Evolutionary conservation across 2,888 invertebrate genomes (phyloP).

Genomic region (Pyralis farinalis): DNA sequence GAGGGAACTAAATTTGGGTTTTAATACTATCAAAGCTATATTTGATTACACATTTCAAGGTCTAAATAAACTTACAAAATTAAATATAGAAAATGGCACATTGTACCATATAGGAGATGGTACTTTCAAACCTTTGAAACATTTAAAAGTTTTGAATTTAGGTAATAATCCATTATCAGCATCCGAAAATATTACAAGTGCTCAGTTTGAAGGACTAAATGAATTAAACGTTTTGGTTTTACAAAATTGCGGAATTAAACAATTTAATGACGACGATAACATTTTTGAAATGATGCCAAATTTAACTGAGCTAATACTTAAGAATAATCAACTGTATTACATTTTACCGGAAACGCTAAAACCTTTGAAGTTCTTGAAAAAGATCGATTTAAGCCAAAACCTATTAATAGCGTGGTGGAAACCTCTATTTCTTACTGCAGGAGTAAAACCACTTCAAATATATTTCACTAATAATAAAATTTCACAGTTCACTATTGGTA

Average conservation of each 20-base stretch:
- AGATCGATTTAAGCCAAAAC: slow-evolving; percentile 76
- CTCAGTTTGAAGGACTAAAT: slow-evolving; percentile 69
- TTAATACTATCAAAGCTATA: slow-evolving; percentile 74
- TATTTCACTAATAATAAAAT: slow-evolving; percentile 78
- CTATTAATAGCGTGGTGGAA: slow-evolving; percentile 75
- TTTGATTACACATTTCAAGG: slow-evolving; percentile 74
- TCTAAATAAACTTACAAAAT: slow-evolving; percentile 61
- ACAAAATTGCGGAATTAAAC: slow-evolving; percentile 72
- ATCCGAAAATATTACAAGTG: slow-evolving; percentile 55
- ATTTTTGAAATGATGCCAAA: slow-evolving; percentile 74
- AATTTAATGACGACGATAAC: slow-evolving; percentile 59
- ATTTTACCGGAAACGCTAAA: slow-evolving; percentile 62
- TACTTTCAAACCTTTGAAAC: slow-evolving; percentile 64
- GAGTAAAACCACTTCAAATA: slow-evolving; percentile 55
- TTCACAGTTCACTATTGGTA: slow-evolving; percentile 73
- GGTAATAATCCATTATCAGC: slow-evolving; percentile 74
- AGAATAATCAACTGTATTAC: slow-evolving; percentile 66
- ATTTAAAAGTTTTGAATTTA: slow-evolving; percentile 72
- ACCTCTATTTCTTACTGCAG: slow-evolving; percentile 66
- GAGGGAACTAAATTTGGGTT: slow-evolving; percentile 72
- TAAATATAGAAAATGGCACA: slow-evolving; percentile 77
- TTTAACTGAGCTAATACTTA: slow-evolving; percentile 70
- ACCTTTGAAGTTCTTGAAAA: slow-evolving; percentile 58
- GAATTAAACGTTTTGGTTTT: slow-evolving; percentile 69
- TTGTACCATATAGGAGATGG: slow-evolving; percentile 67